Evolutionary conservation across 2,888 invertebrate species (phyloP).

Genomic region (Volucella inflata): DNA sequence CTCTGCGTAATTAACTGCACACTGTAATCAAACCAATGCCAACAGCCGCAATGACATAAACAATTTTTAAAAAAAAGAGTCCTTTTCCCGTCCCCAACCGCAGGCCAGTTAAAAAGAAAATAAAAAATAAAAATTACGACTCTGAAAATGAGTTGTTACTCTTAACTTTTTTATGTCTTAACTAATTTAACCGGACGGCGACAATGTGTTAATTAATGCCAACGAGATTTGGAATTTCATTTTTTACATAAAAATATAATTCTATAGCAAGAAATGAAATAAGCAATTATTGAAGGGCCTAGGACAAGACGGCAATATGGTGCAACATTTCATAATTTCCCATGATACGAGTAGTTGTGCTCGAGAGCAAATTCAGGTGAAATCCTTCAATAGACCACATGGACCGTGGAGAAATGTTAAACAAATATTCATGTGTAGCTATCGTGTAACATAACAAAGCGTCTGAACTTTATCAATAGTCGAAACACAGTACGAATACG

Average conservation of each 20-base stretch:
- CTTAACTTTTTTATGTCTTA: constrained; percentile 18
- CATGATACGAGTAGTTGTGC: no score
- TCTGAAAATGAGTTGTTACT: constrained; percentile 4
- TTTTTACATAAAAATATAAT: no score
- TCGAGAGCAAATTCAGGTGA: no score
- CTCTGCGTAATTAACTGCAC: constrained; percentile 17
- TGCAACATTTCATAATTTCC: no score
- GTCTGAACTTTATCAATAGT: constrained; percentile 1
- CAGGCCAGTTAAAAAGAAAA: not conserved
- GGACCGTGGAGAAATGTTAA: no score
- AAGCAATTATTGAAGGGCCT: no score
- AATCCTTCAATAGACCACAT: no score
- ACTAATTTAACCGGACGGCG: constrained; percentile 36
- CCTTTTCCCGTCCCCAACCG: not conserved
- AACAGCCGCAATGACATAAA: no score
- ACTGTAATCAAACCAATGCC: constrained; percentile 8
- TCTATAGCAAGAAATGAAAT: no score
- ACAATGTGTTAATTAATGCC: constrained; percentile 18
- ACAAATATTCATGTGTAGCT: not conserved
- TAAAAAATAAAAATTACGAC: not conserved
- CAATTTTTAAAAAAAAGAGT: no score
- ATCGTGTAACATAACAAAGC: constrained; percentile 8
- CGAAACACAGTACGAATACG: not conserved
- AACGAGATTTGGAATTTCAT: constrained; percentile 25
- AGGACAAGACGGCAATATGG: no score